Percentiles rank a stretch among this genome's conserved stretches.
Conservation (phyloP, 1,140 invertebrate species). For the Helicorthomorpha holstii region DNA sequence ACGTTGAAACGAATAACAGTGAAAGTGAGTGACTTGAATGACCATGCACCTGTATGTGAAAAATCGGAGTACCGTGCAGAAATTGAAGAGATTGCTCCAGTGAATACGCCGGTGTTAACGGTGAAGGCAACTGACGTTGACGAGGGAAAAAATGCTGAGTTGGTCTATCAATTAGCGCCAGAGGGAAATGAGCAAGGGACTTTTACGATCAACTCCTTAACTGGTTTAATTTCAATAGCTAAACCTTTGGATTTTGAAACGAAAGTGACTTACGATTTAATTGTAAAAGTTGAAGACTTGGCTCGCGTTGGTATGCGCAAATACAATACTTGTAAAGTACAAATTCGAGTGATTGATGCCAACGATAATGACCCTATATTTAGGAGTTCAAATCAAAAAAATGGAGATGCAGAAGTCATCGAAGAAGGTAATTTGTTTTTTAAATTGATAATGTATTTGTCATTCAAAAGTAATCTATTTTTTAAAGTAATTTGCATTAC, state of each 20-base stretch:
- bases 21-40: conserved; percentile 58
- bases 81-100: conserved; percentile 69
- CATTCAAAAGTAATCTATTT: conserved; percentile 12
- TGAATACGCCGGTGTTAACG: conserved; percentile 69
- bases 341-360: conserved; percentile 65
- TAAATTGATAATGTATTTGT: conserved; percentile 22
- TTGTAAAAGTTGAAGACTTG: conserved; percentile 76
- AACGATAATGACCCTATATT: conserved; percentile 88
- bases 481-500: conserved; percentile 21
- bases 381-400: too few species aligned
- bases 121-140: conserved; percentile 73
- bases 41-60: conserved; percentile 74
- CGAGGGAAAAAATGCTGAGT: conserved; percentile 58
- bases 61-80: conserved; percentile 71
- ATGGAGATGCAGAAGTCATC: too few species aligned
- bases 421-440: too few species aligned
- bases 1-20: conserved; percentile 58
- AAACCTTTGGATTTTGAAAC: conserved; percentile 70
- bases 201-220: conserved; percentile 69
- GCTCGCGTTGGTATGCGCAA: conserved; percentile 63
- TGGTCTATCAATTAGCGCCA: conserved; percentile 73
- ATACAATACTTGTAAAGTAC: conserved; percentile 75
- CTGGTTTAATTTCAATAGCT: conserved; percentile 74
- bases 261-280: conserved; percentile 73
- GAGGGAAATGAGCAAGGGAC: conserved; percentile 70